phyloP scores from a whole-genome alignment of 2,797 vertebrate genomes.

The Pyrocephalus nanus region DNA sequence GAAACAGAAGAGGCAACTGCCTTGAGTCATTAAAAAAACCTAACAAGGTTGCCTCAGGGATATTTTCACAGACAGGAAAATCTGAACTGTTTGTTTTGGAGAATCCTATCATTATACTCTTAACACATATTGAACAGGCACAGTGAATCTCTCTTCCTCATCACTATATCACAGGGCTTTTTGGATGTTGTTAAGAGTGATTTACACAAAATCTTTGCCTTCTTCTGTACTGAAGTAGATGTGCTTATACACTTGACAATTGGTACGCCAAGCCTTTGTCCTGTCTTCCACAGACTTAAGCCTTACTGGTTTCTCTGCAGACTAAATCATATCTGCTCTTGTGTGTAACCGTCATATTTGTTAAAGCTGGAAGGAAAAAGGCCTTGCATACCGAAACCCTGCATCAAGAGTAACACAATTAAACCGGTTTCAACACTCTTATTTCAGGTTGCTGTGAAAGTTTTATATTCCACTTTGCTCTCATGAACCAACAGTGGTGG shows the following conservation, averaged over 20 bases:
- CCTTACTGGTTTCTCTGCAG: background rate
- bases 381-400: background rate
- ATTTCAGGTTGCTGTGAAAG: background rate
- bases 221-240: background rate
- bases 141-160: background rate
- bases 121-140: background rate
- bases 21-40: background rate
- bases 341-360: background rate
- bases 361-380: background rate
- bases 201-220: background rate
- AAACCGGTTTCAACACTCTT: background rate
- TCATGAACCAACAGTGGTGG: background rate
- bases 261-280: background rate
- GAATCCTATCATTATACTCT: background rate
- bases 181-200: rapidly evolving
- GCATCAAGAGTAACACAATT: background rate
- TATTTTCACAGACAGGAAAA: background rate
- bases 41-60: background rate
- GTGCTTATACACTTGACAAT: background rate
- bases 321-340: background rate
- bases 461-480: background rate
- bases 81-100: background rate
- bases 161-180: background rate
- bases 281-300: background rate
- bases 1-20: background rate